These are phyloP conservation scores for Lithophane ornitopus DNA, from an alignment of 2,888 invertebrate genomes.

Conservation along the genomic window DNA sequence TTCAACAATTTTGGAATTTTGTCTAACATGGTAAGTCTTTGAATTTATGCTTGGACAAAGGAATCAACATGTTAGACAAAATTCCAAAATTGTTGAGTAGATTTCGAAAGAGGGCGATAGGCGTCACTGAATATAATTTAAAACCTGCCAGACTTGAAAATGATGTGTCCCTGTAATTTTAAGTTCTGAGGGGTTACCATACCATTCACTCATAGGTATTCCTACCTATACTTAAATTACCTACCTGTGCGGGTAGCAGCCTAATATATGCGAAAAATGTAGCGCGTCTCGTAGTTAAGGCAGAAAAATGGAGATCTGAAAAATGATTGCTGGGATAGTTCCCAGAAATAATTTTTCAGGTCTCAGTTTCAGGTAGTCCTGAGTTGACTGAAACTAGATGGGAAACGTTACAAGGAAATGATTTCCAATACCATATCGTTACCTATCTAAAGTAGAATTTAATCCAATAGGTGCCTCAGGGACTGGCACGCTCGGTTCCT, in stretches of 20 bases:
- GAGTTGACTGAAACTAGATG: not conserved
- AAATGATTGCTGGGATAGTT: not conserved
- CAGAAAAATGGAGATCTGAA: too few relatives aligned
- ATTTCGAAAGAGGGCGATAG: too few relatives aligned
- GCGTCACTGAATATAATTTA: too few relatives aligned
- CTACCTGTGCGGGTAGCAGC: not conserved
- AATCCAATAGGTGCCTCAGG: not conserved
- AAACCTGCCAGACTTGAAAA: not conserved
- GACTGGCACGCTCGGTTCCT: not conserved
- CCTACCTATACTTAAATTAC: too few relatives aligned
- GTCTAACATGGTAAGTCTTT: too few relatives aligned
- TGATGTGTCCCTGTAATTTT: not conserved
- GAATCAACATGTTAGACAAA: too few relatives aligned
- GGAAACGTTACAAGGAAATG: not conserved
- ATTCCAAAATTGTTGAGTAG: too few relatives aligned
- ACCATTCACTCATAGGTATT: not conserved
- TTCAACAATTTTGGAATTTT: too few relatives aligned
- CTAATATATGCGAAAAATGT: not conserved
- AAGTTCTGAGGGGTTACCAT: not conserved
- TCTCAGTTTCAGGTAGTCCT: too few relatives aligned
- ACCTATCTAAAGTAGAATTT: not conserved
- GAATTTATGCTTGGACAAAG: too few relatives aligned
- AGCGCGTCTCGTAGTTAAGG: not conserved
- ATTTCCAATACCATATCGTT: not conserved
- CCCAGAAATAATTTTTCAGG: too few relatives aligned